These are phyloP conservation scores for Aurelia sp. DNA, from an alignment of 30 jellyfish, hydroid and myxozoan genomes.

Conservation along the genomic window DNA sequence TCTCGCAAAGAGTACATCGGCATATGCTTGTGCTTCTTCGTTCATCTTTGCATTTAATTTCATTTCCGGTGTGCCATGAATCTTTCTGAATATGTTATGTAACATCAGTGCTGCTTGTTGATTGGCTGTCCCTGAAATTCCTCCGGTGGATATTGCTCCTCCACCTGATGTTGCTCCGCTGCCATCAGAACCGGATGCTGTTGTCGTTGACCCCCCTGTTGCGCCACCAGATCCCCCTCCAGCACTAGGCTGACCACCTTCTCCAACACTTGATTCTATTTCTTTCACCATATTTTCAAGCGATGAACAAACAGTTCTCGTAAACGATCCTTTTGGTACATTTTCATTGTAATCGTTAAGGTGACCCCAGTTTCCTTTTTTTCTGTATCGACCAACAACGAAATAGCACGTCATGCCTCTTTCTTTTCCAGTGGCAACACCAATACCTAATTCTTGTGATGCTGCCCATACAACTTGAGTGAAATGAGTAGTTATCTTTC, in stretches of 20 bases:
- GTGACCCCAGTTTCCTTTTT: constrained; percentile 80
- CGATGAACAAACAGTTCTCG: constrained; percentile 24
- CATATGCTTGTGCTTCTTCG: constrained; percentile 77
- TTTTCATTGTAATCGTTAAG: constrained; percentile 52
- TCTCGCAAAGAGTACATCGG: constrained; percentile 69
- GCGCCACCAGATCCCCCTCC: background rate
- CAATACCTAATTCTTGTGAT: constrained; percentile 84
- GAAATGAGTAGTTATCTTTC: constrained; percentile 67
- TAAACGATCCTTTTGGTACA: constrained; percentile 81
- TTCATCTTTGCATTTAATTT: constrained; percentile 69
- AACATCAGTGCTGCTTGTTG: constrained; percentile 51
- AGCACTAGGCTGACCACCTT: background rate
- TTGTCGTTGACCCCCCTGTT: too few species aligned
- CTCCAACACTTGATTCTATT: constrained; percentile 27
- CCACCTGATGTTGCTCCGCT: too few species aligned
- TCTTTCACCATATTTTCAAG: constrained; percentile 47
- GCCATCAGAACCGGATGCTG: too few species aligned
- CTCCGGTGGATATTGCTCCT: too few species aligned
- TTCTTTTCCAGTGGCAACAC: constrained; percentile 69
- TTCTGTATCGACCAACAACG: constrained; percentile 88
- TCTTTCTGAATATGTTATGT: constrained; percentile 78
- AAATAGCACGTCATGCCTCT: constrained; percentile 82
- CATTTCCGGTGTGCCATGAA: constrained; percentile 85
- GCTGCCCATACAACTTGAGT: constrained; percentile 96
- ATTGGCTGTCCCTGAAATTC: too few species aligned